phyloP scores from a whole-genome alignment of 2,113 vertebrate species.

The Centrocercus urophasianus region DNA sequence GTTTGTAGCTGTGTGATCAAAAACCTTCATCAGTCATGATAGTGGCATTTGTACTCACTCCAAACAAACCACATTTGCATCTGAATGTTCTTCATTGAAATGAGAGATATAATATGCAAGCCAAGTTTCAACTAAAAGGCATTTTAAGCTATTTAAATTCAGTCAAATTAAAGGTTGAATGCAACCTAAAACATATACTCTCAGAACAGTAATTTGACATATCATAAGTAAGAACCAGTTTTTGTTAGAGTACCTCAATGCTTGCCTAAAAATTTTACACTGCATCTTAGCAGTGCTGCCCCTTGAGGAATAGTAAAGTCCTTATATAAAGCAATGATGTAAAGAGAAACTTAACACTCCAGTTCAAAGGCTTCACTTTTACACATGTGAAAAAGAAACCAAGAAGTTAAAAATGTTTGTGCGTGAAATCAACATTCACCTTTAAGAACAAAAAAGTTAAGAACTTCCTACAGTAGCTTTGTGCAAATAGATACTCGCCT shows the following conservation, averaged over 20 bases:
- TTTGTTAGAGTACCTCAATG: conserved; percentile 71
- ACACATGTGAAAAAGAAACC: neutral
- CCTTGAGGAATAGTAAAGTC: conserved; percentile 57
- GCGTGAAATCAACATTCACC: neutral
- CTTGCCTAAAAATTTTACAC: conserved; percentile 75
- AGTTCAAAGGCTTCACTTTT: conserved; percentile 23
- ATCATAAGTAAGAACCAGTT: conserved; percentile 78
- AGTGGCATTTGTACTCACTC: conserved; percentile 83
- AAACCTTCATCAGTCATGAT: conserved; percentile 84
- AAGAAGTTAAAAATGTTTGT: neutral
- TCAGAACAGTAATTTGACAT: conserved; percentile 81
- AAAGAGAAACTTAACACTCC: conserved; percentile 36
- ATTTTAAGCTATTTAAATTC: conserved; percentile 82
- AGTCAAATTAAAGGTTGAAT: conserved; percentile 83
- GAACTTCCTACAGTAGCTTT: neutral
- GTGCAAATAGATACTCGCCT: neutral
- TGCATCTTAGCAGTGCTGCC: conserved; percentile 63
- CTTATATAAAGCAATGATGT: conserved; percentile 26
- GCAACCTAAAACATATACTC: conserved; percentile 80
- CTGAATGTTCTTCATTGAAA: conserved; percentile 90
- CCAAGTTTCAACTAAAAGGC: conserved; percentile 80
- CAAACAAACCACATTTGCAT: conserved; percentile 93
- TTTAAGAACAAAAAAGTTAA: neutral
- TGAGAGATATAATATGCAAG: conserved; percentile 84
- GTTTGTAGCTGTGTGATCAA: conserved; percentile 83